Conservation (phyloP, 2,113 vertebrate genomes). For the Sceloporus undulatus region DNA sequence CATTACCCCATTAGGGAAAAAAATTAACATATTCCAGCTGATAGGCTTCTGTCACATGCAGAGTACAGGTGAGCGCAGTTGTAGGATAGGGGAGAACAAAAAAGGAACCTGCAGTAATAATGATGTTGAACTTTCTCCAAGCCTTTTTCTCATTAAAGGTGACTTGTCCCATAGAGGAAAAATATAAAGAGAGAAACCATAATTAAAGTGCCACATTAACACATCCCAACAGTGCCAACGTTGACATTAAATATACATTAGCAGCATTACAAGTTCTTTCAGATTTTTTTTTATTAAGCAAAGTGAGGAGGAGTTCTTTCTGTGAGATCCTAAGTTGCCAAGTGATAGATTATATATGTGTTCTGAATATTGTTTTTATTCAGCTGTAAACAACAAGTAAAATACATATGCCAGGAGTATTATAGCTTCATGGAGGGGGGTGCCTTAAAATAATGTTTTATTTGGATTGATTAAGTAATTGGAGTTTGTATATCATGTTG, state of each 20-base stretch:
- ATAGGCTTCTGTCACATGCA: constrained; percentile 70
- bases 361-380: constrained; percentile 17
- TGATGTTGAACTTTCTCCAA: constrained; percentile 55
- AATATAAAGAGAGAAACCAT: constrained; percentile 60
- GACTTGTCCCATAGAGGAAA: constrained; percentile 63
- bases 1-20: constrained; percentile 74
- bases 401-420: neutral
- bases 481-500: no score
- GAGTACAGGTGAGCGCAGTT: neutral
- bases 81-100: neutral
- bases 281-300: constrained; percentile 33
- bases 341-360: constrained; percentile 1
- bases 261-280: constrained; percentile 58
- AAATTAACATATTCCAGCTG: constrained; percentile 77
- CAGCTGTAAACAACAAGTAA: constrained; percentile 29
- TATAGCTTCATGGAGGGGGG: neutral
- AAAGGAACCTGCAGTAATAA: constrained; percentile 44
- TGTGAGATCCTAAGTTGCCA: constrained; percentile 9
- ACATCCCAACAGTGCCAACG: constrained; percentile 63
- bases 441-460: no score
- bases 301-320: neutral
- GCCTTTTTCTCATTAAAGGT: constrained; percentile 61
- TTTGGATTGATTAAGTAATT: no score
- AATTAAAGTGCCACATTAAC: constrained; percentile 64
- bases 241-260: constrained; percentile 61